Evolutionary conservation across 1,140 invertebrate genomes (phyloP), one percentile per base, ranked within the genome.

Genomic region (Drosophila lowei): DNA sequence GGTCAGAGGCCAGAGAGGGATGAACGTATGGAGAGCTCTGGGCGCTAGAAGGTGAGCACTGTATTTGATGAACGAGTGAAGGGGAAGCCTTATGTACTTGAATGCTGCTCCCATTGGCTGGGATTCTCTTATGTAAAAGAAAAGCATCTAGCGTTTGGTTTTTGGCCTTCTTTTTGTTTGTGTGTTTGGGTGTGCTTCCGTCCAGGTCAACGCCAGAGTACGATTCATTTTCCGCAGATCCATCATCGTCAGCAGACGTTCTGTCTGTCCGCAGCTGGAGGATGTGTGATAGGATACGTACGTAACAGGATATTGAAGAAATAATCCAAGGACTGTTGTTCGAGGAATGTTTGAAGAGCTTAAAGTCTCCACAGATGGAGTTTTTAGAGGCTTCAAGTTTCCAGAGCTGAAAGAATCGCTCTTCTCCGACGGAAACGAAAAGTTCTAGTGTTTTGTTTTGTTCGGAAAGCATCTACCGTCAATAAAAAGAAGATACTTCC

Each of bases 211-310:
- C 30, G 48, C 41, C 25, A 38, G n/a, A 34, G 25, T 47, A 38
- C n/a, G 21, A 25, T 59, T 73, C 77, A 84, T 59, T 84, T 68
- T 49, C 47, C 77, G 42, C 44, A 73, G 57, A 85, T 81, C 68
- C 61, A 85, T 85, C 80, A 81, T 77, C 72, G 81, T 85, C 80
- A 86, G 41, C 77, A 72, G 80, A 77, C 78, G 72, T 62, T 28
- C 23, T 25, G 50, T 16, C 64, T 44, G 46, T 52, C 25, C 25
- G 38, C 44, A 47, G 16, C 13, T 21, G n/a, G 16, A 49, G 15
- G 57, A 38, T 38, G 34, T 38, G 34, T 38, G 34, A 4, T 3
- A 13, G 34, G 4, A 38, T 13, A 38, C 34, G 30, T 38, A 38
- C 34, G 34, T 38, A 11, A 13, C 11, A 38, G 34, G 34, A 38